phyloP scores from a whole-genome alignment of 1,140 invertebrate species.

The Drosophila melanogaster region DNA sequence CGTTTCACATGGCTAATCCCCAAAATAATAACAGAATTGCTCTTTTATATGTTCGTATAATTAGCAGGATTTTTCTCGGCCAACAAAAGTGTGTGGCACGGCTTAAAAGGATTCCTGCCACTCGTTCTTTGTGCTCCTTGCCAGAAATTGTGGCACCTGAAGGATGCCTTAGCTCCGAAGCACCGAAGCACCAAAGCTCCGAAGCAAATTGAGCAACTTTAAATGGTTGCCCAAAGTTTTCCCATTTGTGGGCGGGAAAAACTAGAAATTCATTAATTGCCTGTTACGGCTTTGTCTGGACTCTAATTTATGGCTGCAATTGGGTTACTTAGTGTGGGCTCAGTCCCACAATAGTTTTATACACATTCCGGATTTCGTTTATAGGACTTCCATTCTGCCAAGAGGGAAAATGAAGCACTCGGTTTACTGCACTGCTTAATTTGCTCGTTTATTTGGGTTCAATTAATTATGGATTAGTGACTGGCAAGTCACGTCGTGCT shows the following conservation, averaged over 20 bases:
- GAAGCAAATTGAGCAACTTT: slow-evolving; percentile 45
- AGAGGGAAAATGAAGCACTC: slow-evolving; percentile 18
- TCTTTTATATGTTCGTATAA: slow-evolving; percentile 39
- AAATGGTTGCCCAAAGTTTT: slow-evolving; percentile 51
- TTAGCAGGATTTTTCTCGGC: slow-evolving; percentile 33
- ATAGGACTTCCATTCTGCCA: slow-evolving; percentile 2
- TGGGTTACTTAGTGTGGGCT: slow-evolving; percentile 45
- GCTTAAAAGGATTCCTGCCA: slow-evolving; percentile 40
- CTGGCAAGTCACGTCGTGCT: slow-evolving; percentile 11
- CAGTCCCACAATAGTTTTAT: slow-evolving; percentile 24
- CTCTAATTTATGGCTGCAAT: slow-evolving; percentile 53
- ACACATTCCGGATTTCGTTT: background rate
- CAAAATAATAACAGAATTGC: slow-evolving; percentile 35
- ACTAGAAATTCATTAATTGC: slow-evolving; percentile 56
- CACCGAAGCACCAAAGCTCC: slow-evolving; percentile 1
- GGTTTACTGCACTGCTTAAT: slow-evolving; percentile 35
- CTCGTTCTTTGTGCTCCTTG: slow-evolving; percentile 6
- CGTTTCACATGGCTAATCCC: slow-evolving; percentile 19
- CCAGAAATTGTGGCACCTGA: slow-evolving; percentile 13
- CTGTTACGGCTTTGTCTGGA: slow-evolving; percentile 51
- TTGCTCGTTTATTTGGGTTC: slow-evolving; percentile 44
- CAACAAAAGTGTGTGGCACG: slow-evolving; percentile 17
- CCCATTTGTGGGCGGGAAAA: slow-evolving; percentile 32
- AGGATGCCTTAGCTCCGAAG: slow-evolving; percentile 18
- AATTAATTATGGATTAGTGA: slow-evolving; percentile 54